These are phyloP conservation scores for Serranus cabrilla DNA, from an alignment of 2,797 vertebrate genomes.

Conservation along the genomic window DNA sequence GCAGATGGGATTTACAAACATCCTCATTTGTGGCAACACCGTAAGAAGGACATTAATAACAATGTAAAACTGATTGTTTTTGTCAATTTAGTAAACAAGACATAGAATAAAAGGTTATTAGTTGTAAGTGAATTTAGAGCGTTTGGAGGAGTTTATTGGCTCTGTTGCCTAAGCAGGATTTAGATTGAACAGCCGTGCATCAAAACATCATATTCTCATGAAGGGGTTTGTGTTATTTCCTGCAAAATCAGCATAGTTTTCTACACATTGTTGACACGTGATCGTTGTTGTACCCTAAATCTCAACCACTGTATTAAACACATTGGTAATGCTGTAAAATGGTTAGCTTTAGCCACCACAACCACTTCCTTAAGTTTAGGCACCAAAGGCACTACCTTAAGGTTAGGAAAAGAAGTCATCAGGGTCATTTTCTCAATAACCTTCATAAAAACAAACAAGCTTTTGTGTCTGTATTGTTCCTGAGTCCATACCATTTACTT, in stretches of 20 bases:
- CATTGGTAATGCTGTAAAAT: too few relatives aligned
- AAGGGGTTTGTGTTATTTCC: too few relatives aligned
- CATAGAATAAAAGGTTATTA: constrained; percentile 1
- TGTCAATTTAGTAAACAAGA: constrained; percentile 5
- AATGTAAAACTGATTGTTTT: constrained; percentile 6
- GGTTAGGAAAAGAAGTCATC: too few relatives aligned
- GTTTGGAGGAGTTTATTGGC: not conserved
- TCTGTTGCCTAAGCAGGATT: not conserved
- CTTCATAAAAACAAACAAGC: not conserved
- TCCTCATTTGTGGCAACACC: constrained; percentile 22
- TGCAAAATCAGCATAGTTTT: too few relatives aligned
- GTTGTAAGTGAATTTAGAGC: not conserved
- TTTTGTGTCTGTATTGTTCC: not conserved
- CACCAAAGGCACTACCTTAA: too few relatives aligned
- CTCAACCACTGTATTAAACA: too few relatives aligned
- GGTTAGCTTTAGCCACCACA: too few relatives aligned
- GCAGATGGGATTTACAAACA: constrained; percentile 38
- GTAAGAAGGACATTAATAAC: constrained; percentile 15
- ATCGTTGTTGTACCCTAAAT: too few relatives aligned
- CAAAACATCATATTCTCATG: not conserved
- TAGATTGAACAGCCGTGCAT: not conserved
- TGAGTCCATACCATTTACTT: not conserved
- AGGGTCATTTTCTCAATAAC: too few relatives aligned
- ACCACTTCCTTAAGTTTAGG: too few relatives aligned
- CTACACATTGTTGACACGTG: too few relatives aligned